phyloP scores from a whole-genome alignment of 2,797 vertebrate genomes.

The Ctenochaetus hawaiiensis region DNA sequence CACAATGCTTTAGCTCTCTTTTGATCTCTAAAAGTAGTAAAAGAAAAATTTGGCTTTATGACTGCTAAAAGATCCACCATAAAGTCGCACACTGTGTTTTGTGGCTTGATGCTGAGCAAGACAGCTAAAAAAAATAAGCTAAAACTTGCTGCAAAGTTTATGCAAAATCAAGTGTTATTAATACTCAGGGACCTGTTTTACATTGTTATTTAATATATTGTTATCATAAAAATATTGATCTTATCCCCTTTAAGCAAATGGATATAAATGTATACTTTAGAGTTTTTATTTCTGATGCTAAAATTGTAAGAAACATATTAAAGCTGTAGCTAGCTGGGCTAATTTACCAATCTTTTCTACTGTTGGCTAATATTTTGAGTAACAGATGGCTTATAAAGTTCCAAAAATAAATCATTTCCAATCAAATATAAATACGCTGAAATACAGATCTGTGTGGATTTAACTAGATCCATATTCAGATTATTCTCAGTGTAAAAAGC shows the following conservation, averaged over 20 bases:
- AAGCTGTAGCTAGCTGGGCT: background rate
- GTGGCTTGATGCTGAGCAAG: too few species aligned
- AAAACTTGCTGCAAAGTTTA: too few species aligned
- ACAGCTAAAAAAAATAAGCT: too few species aligned
- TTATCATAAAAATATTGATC: background rate
- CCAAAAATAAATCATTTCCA: too few species aligned
- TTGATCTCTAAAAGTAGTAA: background rate
- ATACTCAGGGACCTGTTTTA: too few species aligned
- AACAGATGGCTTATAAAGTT: background rate
- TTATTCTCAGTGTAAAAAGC: background rate
- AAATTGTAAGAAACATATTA: background rate
- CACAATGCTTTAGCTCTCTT: background rate
- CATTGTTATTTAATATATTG: background rate
- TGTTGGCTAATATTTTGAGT: background rate
- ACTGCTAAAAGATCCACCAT: too few species aligned
- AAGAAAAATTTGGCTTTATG: too few species aligned
- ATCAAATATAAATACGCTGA: background rate
- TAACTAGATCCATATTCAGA: background rate
- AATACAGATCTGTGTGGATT: background rate
- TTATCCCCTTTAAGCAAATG: background rate
- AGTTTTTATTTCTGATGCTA: background rate
- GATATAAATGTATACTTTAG: background rate
- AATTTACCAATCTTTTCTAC: background rate
- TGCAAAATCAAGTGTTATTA: too few species aligned
- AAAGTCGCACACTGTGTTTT: too few species aligned